Base-by-base conservation (phyloP, 2,888 invertebrate genomes). In the Hanleya hanleyi region DNA sequence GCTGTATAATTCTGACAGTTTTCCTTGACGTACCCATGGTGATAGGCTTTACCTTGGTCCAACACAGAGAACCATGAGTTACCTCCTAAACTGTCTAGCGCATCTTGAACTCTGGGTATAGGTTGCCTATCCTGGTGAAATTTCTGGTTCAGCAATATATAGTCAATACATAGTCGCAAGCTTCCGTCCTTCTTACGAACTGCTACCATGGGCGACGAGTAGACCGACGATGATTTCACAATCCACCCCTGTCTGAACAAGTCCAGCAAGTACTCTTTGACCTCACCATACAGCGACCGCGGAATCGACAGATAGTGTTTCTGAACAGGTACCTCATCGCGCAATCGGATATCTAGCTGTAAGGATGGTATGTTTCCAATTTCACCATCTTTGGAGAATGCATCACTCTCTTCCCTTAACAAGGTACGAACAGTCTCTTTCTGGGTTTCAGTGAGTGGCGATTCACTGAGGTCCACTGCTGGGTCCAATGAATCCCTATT, bases 181-280 rank as follows among this genome's bases (percentile, higher is more conserved):
- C 32, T 67, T 32, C 35, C 29, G 35, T 67, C 67, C 35, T 49
- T 29, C 35, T 67, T 67, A 18, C 67, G 47, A 22, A 50, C 67
- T 5, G 32, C 22, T n/a, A 67, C 67, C 33, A 49, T 2, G n/a
- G n/a, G 33, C 32, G n/a, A n/a, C n/a, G n/a, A n/a, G n/a, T n/a
- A n/a, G n/a, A n/a, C n/a, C 4, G 66, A 66, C 22, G 66, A 32
- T 15, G 37, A 37, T 22, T 38, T 66, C 36, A 22, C n/a, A 18
- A 49, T 35, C 49, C 49, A 67, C 1, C 67, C 67, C 18, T 35
- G 26, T 1, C 22, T 26, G 15, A 67, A 29, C 29, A 67, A 33
- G 38, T 67, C 33, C n/a, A 32, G 22, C 12, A 47, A 38, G 67
- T 67, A 67, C n/a, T 67, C 67, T 33, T 67, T 67, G 4, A 67